Evolutionary conservation across 2,888 invertebrate species (phyloP).

Genomic region (Phyllotreta cruciferae): DNA sequence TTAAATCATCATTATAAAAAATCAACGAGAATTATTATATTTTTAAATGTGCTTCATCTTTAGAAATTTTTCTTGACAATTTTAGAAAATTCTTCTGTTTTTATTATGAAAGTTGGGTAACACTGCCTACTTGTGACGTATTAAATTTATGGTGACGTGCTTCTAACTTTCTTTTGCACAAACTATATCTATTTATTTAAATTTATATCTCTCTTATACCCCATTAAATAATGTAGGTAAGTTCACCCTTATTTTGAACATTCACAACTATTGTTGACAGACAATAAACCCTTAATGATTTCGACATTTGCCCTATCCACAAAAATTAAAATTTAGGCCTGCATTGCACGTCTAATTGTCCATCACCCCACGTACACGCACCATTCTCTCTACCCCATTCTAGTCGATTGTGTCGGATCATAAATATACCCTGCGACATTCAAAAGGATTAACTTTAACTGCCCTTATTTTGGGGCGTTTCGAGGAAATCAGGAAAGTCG

Average conservation of each 20-base stretch:
- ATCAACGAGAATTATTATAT: no score
- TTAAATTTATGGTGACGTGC: no score
- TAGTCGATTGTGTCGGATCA: slow-evolving; percentile 42
- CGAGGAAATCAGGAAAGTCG: slow-evolving; percentile 47
- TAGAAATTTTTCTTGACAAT: no score
- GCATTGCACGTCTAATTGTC: slow-evolving; percentile 28
- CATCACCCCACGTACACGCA: slow-evolving; percentile 19
- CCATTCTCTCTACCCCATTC: slow-evolving; percentile 31
- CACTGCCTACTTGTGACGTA: no score
- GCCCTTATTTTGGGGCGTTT: slow-evolving; percentile 50
- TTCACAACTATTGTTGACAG: slow-evolving; percentile 29
- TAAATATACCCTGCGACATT: slow-evolving; percentile 41
- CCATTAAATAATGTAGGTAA: slow-evolving; percentile 15
- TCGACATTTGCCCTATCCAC: slow-evolving; percentile 25
- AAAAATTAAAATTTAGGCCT: slow-evolving; percentile 27
- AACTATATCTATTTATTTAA: no score
- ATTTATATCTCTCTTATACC: background rate
- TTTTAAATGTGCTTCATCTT: no score
- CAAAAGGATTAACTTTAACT: slow-evolving; percentile 51
- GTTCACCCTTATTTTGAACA: slow-evolving; percentile 17
- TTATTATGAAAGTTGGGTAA: no score
- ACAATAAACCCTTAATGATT: slow-evolving; percentile 31
- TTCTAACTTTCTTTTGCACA: no score
- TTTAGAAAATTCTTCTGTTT: no score
- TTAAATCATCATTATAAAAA: no score